These are phyloP conservation scores for Aurelia coerulea DNA, from an alignment of 30 jellyfish, hydroid and myxozoan species.

Conservation along the genomic window DNA sequence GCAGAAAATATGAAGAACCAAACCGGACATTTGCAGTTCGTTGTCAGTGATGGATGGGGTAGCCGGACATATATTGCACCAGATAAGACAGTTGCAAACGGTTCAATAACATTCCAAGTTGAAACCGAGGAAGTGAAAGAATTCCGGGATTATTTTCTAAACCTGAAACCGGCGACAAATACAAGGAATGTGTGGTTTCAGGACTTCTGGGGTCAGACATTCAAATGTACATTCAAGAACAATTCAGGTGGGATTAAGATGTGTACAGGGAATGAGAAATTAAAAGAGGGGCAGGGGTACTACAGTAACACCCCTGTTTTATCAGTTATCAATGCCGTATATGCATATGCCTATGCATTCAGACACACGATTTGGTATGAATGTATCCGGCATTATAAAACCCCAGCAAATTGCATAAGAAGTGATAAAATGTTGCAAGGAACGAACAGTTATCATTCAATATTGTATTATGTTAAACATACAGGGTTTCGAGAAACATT, in stretches of 20 bases:
- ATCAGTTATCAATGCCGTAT: constrained; percentile 76
- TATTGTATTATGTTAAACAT: constrained; percentile 3
- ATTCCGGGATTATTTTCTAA: constrained; percentile 61
- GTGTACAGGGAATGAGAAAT: constrained; percentile 67
- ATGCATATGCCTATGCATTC: constrained; percentile 75
- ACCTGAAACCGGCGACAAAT: constrained; percentile 42
- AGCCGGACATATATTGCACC: constrained; percentile 35
- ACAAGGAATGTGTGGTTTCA: constrained; percentile 62
- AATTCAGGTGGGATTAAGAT: background rate
- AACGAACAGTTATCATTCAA: background rate
- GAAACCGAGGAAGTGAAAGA: constrained; percentile 45
- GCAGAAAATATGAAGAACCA: constrained; percentile 35
- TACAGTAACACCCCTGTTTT: constrained; percentile 54
- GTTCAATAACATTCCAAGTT: constrained; percentile 71
- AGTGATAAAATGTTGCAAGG: constrained; percentile 7
- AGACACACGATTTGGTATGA: constrained; percentile 24
- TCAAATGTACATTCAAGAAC: constrained; percentile 41
- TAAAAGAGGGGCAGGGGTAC: constrained; percentile 63
- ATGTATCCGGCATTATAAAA: constrained; percentile 33
- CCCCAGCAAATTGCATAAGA: constrained; percentile 1
- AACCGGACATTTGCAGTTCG: constrained; percentile 45
- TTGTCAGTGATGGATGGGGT: constrained; percentile 75
- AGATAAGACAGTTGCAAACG: constrained; percentile 44
- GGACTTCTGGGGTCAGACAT: constrained; percentile 74
- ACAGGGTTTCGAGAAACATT: constrained; percentile 66